phyloP scores from a whole-genome alignment of 1,140 invertebrate genomes.

The Drosophila murphyi region DNA sequence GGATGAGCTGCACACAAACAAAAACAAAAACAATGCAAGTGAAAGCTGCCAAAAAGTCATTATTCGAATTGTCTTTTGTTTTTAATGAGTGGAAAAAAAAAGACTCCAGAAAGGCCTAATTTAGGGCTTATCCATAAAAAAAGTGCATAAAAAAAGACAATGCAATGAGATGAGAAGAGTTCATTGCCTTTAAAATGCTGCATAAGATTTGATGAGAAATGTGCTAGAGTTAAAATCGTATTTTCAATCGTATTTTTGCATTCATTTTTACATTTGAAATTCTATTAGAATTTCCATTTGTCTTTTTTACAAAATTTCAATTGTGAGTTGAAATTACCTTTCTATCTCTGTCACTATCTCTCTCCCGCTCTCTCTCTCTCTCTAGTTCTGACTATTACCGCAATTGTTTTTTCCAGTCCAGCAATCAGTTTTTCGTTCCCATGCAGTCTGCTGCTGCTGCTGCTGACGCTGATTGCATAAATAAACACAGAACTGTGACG shows the following conservation, averaged over 20 bases:
- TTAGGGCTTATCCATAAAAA: slow-evolving; percentile 44
- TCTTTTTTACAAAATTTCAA: too few relatives aligned
- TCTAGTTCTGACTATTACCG: not conserved
- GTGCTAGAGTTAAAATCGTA: not conserved
- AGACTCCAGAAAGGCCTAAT: slow-evolving; percentile 49
- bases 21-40: slow-evolving; percentile 33
- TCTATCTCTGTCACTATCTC: not conserved
- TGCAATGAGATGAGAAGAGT: slow-evolving; percentile 19
- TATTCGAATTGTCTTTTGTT: slow-evolving; percentile 42
- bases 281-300: too few relatives aligned
- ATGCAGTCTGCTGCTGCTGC: not conserved
- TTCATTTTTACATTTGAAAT: too few relatives aligned
- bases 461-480: not conserved
- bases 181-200: slow-evolving; percentile 25
- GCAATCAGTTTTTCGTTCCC: not conserved
- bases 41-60: slow-evolving; percentile 72
- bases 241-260: too few relatives aligned
- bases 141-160: slow-evolving; percentile 29
- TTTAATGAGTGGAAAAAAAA: slow-evolving; percentile 53
- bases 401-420: not conserved
- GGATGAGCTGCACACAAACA: slow-evolving; percentile 32
- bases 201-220: slow-evolving; percentile 15
- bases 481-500: not conserved
- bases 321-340: too few relatives aligned
- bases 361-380: not conserved